phyloP scores from a whole-genome alignment of 2,797 vertebrate genomes.

The Mus spretus region DNA sequence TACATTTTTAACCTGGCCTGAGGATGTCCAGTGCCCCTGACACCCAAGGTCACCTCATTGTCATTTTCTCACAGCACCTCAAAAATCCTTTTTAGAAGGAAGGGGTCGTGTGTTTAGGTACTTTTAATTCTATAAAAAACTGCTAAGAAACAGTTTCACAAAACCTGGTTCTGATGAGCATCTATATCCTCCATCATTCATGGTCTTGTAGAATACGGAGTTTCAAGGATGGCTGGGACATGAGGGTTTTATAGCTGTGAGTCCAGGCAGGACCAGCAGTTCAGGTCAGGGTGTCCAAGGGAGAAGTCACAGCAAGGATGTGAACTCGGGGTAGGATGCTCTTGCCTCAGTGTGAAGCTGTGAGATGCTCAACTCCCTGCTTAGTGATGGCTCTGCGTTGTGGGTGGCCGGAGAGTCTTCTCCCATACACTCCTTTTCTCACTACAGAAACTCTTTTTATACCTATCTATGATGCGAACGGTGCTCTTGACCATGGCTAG shows the following conservation, averaged over 20 bases:
- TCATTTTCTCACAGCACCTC: neutral
- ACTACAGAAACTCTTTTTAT: neutral
- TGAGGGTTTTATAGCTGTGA: fast-evolving
- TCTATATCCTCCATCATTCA: neutral
- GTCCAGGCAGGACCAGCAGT: neutral
- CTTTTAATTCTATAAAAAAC: neutral
- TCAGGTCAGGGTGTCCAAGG: neutral
- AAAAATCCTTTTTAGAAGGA: fast-evolving
- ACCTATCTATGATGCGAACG: too few species aligned
- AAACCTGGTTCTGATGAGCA: neutral
- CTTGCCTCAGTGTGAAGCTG: neutral
- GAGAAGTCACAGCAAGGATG: neutral
- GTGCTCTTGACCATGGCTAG: neutral
- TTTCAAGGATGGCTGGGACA: neutral
- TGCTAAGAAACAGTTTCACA: neutral
- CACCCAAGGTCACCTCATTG: neutral
- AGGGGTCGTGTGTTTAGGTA: fast-evolving
- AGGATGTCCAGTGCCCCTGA: neutral
- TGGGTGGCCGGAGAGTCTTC: too few species aligned
- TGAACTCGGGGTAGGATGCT: neutral
- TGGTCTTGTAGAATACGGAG: neutral
- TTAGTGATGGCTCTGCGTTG: fast-evolving
- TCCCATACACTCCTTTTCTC: fast-evolving
- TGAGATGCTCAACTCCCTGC: fast-evolving
- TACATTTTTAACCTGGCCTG: neutral